A percentile compares a stretch with the other conserved stretches of the same genome.
phyloP scores from a whole-genome alignment of 2,113 vertebrate genomes.

The Campylomormyrus numenius region DNA sequence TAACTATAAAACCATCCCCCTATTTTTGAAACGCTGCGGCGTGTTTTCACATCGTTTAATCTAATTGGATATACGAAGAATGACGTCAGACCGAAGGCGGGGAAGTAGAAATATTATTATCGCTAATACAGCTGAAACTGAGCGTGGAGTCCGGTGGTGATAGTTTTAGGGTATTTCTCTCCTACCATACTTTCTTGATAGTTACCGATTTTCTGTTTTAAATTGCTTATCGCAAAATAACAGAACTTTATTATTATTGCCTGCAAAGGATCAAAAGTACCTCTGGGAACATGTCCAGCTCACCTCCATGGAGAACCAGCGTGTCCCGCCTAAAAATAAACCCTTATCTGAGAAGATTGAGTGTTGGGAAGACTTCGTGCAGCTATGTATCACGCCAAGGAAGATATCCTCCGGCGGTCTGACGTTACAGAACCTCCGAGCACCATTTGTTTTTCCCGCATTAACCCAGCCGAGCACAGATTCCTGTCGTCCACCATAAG shows the following conservation, averaged over 20 bases:
- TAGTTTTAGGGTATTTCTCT: neutral
- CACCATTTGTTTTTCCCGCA: neutral
- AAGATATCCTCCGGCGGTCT: neutral
- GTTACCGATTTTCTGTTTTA: neutral
- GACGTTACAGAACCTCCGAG: neutral
- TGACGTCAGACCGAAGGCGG: neutral
- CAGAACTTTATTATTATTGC: neutral
- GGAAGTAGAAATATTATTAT: slow-evolving; percentile 1
- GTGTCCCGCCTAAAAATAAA: neutral
- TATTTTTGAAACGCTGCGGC: neutral
- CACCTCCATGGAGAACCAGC: neutral
- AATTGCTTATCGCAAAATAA: neutral
- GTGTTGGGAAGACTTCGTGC: neutral
- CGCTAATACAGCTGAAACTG: neutral
- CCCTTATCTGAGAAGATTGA: neutral
- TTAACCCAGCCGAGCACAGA: neutral
- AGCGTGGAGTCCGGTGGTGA: neutral
- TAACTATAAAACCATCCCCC: neutral
- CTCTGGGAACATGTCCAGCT: neutral
- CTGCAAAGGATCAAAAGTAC: neutral
- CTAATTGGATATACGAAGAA: neutral
- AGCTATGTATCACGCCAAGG: neutral
- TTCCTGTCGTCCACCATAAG: neutral
- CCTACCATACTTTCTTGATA: neutral
- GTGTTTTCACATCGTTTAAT: neutral